Evolutionary conservation across 2,888 invertebrate species (phyloP).

Genomic region (Sarcophaga subvicina): DNA sequence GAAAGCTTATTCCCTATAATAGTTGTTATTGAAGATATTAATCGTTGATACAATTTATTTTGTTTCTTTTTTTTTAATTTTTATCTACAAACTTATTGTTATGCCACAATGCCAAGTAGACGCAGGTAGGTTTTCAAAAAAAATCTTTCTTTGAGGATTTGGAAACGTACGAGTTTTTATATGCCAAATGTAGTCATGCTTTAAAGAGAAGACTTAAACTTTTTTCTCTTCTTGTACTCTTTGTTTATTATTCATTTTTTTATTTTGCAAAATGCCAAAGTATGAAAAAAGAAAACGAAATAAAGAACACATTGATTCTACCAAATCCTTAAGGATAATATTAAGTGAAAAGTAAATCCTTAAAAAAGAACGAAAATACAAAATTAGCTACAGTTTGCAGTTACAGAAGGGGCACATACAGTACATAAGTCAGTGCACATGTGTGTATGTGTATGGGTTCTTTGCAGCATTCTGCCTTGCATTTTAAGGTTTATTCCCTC

Average conservation of each 20-base stretch:
- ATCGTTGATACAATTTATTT: no score
- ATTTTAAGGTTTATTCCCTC: constrained; percentile 47
- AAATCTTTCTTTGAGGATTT: not conserved
- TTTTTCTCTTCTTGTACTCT: not conserved
- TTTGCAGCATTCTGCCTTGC: constrained; percentile 5
- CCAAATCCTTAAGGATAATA: constrained; percentile 67
- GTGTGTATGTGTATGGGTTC: constrained; percentile 4
- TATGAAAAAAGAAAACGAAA: constrained; percentile 30
- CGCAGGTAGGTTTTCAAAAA: not conserved
- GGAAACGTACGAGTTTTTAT: not conserved
- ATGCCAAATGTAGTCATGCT: constrained; percentile 18
- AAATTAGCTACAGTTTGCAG: constrained; percentile 44
- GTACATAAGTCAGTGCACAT: constrained; percentile 5
- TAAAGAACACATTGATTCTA: constrained; percentile 50
- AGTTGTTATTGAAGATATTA: no score
- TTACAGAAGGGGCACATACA: constrained; percentile 6
- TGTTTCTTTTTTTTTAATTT: no score
- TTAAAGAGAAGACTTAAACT: constrained; percentile 23
- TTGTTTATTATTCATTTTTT: not conserved
- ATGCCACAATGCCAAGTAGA: no score
- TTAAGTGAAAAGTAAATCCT: constrained; percentile 68
- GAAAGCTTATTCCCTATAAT: no score
- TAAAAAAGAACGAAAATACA: constrained; percentile 37
- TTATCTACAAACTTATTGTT: no score
- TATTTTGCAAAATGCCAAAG: constrained; percentile 5